A percentile compares a stretch with the other conserved stretches of the same genome.
Conservation (phyloP, 2,113 vertebrate genomes). For the Lontra canadensis region DNA sequence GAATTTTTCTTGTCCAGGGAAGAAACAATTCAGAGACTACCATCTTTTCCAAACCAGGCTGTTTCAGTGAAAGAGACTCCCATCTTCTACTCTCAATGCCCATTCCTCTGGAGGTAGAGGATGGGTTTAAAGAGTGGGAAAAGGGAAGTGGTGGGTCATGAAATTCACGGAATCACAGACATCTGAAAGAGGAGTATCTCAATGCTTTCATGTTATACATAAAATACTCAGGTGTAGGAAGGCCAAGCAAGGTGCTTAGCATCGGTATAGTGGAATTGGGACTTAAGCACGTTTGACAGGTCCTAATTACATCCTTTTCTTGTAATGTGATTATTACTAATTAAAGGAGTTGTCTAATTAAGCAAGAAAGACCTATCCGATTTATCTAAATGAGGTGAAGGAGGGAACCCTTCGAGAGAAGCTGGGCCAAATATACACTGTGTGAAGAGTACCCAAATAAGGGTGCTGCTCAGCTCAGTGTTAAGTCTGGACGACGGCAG, state of each 20-base stretch:
- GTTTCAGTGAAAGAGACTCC: not conserved
- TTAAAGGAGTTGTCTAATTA: not conserved
- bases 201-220: not conserved
- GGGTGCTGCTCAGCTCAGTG: not conserved
- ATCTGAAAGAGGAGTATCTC: not conserved
- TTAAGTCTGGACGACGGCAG: not conserved
- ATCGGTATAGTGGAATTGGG: not conserved
- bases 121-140: not conserved
- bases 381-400: not conserved
- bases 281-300: not conserved
- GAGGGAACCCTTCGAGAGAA: not conserved
- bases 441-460: not conserved
- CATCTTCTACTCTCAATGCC: not conserved
- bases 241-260: not conserved
- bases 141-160: not conserved
- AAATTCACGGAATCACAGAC: not conserved
- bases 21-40: conserved; percentile 31
- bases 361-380: not conserved
- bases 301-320: not conserved
- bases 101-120: not conserved
- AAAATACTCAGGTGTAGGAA: not conserved
- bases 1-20: not conserved
- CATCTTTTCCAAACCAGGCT: not conserved
- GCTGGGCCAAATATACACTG: not conserved
- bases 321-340: not conserved